Evolutionary conservation across 2,797 vertebrate species (phyloP), one percentile per base, ranked within the genome.

Genomic region (Ptychadena robeensis): DNA sequence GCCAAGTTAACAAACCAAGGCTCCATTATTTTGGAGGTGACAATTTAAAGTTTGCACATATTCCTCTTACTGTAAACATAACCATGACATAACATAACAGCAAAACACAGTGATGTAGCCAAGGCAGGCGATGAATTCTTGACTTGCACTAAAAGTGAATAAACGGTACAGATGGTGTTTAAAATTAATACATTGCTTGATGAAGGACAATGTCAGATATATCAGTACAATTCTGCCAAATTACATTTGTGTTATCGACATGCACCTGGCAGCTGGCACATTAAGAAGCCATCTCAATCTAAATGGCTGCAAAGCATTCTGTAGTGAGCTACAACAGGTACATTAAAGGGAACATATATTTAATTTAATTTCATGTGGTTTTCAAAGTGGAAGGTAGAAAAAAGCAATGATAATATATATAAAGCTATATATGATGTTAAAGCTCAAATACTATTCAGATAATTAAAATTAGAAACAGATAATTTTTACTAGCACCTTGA

Each of bases 171-270:
- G 77, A 84, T 84, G 82, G 82, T 80, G 77, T 75, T 67, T 35
- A 75, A 69, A 84, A 84, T 84, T 27, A 80, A 84, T 84, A 84
- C 27, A 70, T 79, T 79, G 70, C 32, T 74, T 73, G 74, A 28
- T 74, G 64, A 84, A 84, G 71, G 82, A 80, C 82, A 84, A 73
- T 61, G 82, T 80, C 82, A 80, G 82, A 63, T 69, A 74, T 80
- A 84, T 84, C 70, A 69, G 30, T 30, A 35, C 37, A 74, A 69
- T 69, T 80, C 76, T 69, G 82, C 77, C 77, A 84, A 80, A 84
- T 79, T 66, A 74, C 48, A 64, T 80, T 80, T 74, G 44, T 80
- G 70, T 59, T 68, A 74, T 74, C 82, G 70, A 74, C 71, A 80
- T 68, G 76, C 82, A 80, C 76, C 64, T 84, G 76, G 71, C 70